Conservation (phyloP, 1,140 invertebrate species). For the Halictus rubicundus region DNA sequence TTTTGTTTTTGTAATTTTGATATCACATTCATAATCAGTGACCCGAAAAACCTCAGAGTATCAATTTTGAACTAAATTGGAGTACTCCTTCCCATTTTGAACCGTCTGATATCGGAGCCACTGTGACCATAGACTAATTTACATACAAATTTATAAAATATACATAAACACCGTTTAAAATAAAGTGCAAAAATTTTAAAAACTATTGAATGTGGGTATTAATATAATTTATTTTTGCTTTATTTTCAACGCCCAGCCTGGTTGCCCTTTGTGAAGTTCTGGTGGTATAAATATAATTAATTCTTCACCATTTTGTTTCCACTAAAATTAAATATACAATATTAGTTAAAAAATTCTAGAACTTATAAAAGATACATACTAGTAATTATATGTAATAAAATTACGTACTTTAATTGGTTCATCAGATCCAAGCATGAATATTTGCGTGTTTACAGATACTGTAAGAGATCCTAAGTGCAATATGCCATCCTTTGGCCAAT, state of each 20-base stretch:
- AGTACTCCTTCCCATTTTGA: too few species aligned
- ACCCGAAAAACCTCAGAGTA: too few species aligned
- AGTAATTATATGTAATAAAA: background rate
- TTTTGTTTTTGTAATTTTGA: too few species aligned
- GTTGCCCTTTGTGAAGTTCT: slow-evolving; percentile 67
- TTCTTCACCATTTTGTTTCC: slow-evolving; percentile 47
- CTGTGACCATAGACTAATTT: too few species aligned
- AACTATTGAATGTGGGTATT: background rate
- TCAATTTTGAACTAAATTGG: too few species aligned
- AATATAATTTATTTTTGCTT: slow-evolving; percentile 26
- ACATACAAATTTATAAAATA: background rate
- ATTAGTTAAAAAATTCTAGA: slow-evolving; percentile 8
- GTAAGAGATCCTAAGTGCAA: slow-evolving; percentile 78
- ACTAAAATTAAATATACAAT: slow-evolving; percentile 61
- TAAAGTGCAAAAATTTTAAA: slow-evolving; percentile 41
- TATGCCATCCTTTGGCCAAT: slow-evolving; percentile 84
- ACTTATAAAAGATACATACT: slow-evolving; percentile 12
- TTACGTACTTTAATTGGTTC: slow-evolving; percentile 50
- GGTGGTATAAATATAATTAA: slow-evolving; percentile 65
- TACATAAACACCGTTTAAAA: slow-evolving; percentile 23
- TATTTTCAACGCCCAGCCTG: slow-evolving; percentile 76
- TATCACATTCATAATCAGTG: too few species aligned
- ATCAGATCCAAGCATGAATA: slow-evolving; percentile 60
- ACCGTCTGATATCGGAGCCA: too few species aligned
- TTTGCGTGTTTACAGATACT: slow-evolving; percentile 24